Evolutionary conservation across 2,888 invertebrate genomes (phyloP).

Genomic region (Ectobius pallidus): DNA sequence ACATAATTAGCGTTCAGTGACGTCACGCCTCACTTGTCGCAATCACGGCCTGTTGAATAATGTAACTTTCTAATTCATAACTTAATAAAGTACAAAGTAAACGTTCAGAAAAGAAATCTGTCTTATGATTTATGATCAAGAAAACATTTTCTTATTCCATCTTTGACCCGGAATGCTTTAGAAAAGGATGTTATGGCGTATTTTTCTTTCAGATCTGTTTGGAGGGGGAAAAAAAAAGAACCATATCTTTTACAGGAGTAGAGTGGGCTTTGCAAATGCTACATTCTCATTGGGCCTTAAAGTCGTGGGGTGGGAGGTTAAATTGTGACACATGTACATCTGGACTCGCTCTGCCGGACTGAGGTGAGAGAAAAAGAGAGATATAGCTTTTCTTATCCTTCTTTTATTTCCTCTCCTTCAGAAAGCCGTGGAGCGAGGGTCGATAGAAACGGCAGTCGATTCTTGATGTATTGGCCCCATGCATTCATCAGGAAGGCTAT

Average conservation of each 20-base stretch:
- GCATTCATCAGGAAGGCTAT: too few relatives aligned
- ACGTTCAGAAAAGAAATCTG: background rate
- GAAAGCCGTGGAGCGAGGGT: background rate
- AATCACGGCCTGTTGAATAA: background rate
- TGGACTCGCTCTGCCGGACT: background rate
- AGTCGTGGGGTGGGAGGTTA: slow-evolving; percentile 17
- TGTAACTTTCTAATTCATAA: background rate
- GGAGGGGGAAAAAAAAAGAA: background rate
- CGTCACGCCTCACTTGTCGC: slow-evolving; percentile 2
- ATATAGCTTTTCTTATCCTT: too few relatives aligned
- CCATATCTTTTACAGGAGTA: background rate
- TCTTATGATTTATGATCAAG: slow-evolving; percentile 7
- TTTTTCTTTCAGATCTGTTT: background rate
- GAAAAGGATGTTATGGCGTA: background rate
- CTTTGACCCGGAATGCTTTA: background rate
- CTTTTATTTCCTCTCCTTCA: too few relatives aligned
- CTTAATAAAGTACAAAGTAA: slow-evolving; percentile 12
- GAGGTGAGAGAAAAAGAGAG: too few relatives aligned
- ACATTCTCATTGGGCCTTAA: slow-evolving; percentile 12
- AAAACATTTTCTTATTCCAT: background rate
- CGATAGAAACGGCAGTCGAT: slow-evolving; percentile 6
- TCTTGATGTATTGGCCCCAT: background rate
- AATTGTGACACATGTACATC: background rate
- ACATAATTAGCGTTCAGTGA: slow-evolving; percentile 19
- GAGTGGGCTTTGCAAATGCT: slow-evolving; percentile 5